Evolutionary conservation across 2,113 vertebrate species (phyloP).

Genomic region (Phalacrocorax pelagicus): DNA sequence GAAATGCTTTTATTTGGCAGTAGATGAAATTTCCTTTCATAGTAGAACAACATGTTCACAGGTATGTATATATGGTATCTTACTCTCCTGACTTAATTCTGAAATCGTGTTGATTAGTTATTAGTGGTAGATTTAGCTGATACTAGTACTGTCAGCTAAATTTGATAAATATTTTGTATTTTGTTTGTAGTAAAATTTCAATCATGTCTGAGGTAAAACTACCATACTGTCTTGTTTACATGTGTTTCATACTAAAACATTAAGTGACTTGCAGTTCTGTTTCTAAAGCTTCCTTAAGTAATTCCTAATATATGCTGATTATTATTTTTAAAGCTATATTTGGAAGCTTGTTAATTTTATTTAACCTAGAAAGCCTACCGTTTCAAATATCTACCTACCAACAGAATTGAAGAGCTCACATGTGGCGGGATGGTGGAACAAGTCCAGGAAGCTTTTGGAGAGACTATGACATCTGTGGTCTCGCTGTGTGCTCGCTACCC

Average conservation of each 20-base stretch:
- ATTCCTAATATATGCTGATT: not conserved
- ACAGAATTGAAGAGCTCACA: slow-evolving; percentile 93
- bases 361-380: not conserved
- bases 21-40: not conserved
- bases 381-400: not conserved
- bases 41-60: not conserved
- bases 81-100: not conserved
- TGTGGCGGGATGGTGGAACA: slow-evolving; percentile 98
- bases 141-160: not conserved
- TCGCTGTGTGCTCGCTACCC: slow-evolving; percentile 95
- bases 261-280: not conserved
- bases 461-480: slow-evolving; percentile 98
- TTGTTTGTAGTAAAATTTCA: not conserved
- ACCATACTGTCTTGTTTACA: not conserved
- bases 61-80: not conserved
- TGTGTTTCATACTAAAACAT: not conserved
- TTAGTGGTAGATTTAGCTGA: not conserved
- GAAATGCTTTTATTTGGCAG: not conserved
- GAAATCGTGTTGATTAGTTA: not conserved
- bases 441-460: slow-evolving; percentile 96
- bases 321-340: not conserved
- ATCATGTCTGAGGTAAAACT: not conserved
- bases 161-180: not conserved
- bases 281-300: not conserved
- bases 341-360: not conserved